phyloP scores from a whole-genome alignment of 2,888 invertebrate genomes.

The Ypsolopha sequella region DNA sequence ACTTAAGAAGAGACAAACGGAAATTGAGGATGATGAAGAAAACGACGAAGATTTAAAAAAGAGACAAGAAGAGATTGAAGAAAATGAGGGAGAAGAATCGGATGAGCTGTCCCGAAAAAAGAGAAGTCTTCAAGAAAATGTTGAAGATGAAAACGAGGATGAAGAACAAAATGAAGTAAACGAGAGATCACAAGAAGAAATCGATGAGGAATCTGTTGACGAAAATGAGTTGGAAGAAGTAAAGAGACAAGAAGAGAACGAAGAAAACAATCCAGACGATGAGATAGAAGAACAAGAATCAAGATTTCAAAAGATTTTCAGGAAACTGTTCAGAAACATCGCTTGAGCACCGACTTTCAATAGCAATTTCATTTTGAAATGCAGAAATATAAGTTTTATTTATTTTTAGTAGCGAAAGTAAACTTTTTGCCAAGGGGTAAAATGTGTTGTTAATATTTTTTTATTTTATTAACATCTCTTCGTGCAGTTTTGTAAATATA shows the following conservation, averaged over 20 bases:
- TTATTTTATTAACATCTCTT: slow-evolving; percentile 28
- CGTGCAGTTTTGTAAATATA: slow-evolving; percentile 67
- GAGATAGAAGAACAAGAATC: slow-evolving; percentile 3
- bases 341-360: slow-evolving; percentile 16
- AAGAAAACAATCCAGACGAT: slow-evolving; percentile 7
- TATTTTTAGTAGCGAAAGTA: no score
- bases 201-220: not conserved
- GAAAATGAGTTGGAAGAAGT: not conserved
- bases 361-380: no score
- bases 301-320: slow-evolving; percentile 23
- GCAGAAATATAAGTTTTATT: no score
- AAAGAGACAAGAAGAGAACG: slow-evolving; percentile 5
- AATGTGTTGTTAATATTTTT: no score
- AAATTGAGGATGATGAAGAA: slow-evolving; percentile 2
- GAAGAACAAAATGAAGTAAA: no score
- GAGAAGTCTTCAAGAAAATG: not conserved
- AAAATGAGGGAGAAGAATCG: slow-evolving; percentile 6
- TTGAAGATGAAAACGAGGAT: not conserved
- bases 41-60: not conserved
- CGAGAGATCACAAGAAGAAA: no score
- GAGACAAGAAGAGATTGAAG: slow-evolving; percentile 5
- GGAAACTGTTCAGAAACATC: slow-evolving; percentile 27
- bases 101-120: not conserved
- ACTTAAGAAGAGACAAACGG: not conserved
- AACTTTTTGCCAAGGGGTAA: no score